These are phyloP conservation scores for Synergus umbraculus DNA, from an alignment of 2,888 invertebrate genomes.

Conservation along the genomic window DNA sequence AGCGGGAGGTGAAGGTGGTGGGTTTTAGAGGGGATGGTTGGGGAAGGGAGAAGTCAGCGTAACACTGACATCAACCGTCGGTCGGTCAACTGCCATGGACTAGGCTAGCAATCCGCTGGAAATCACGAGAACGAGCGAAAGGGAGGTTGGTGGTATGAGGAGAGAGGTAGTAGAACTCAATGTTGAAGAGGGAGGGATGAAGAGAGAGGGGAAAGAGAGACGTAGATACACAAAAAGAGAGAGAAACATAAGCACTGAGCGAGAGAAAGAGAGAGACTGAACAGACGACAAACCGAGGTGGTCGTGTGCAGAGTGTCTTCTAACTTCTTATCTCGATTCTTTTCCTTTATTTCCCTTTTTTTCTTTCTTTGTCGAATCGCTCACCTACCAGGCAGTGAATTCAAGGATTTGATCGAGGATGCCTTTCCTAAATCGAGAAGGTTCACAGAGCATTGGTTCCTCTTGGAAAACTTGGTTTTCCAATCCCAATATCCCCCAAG, in stretches of 20 bases:
- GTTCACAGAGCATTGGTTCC: slow-evolving; percentile 36
- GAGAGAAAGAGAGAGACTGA: background rate
- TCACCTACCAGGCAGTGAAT: slow-evolving; percentile 29
- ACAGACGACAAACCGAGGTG: slow-evolving; percentile 15
- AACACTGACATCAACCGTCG: slow-evolving; percentile 53
- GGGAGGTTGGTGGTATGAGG: slow-evolving; percentile 29
- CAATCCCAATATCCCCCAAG: slow-evolving; percentile 31
- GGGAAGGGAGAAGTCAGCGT: slow-evolving; percentile 50
- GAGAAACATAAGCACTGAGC: slow-evolving; percentile 20
- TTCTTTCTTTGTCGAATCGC: slow-evolving; percentile 10
- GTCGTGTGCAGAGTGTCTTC: slow-evolving; percentile 22
- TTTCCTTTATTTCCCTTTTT: background rate
- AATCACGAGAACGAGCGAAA: slow-evolving; percentile 45
- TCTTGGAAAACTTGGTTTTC: slow-evolving; percentile 36
- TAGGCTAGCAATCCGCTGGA: slow-evolving; percentile 46
- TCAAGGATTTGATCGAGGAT: slow-evolving; percentile 30
- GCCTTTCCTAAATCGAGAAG: slow-evolving; percentile 41
- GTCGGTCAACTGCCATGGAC: slow-evolving; percentile 52
- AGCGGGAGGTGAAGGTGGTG: slow-evolving; percentile 14
- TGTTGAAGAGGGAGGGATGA: slow-evolving; percentile 45
- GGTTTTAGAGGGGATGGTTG: slow-evolving; percentile 55
- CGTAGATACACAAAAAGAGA: slow-evolving; percentile 37
- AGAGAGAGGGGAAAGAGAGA: slow-evolving; percentile 29
- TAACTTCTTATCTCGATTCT: slow-evolving; percentile 15
- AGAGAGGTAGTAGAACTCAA: slow-evolving; percentile 31